Evolutionary conservation across 2,797 vertebrate species (phyloP).

Genomic region (Heteromormyrus szaboi): DNA sequence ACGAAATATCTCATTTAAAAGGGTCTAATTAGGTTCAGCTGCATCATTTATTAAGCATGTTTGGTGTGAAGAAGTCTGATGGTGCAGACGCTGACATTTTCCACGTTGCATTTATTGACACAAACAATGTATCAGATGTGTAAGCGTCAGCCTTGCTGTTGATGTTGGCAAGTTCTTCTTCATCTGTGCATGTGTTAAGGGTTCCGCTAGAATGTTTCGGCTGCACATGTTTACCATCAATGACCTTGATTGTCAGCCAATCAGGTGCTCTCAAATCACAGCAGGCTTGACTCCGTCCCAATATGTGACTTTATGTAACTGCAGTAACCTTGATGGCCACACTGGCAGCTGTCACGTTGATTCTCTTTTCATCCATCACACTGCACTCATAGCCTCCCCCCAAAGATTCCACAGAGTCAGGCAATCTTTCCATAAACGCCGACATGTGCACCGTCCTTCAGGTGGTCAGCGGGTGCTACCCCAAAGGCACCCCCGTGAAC

Average conservation of each 20-base stretch:
- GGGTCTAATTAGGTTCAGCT: background rate
- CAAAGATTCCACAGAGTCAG: background rate
- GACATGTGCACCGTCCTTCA: background rate
- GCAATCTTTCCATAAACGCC: background rate
- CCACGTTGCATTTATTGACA: background rate
- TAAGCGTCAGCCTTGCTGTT: background rate
- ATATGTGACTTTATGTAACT: background rate
- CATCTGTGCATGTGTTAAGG: background rate
- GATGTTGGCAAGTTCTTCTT: background rate
- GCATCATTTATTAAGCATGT: background rate
- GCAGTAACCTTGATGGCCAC: background rate
- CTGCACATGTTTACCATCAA: background rate
- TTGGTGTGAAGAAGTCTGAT: background rate
- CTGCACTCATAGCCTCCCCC: background rate
- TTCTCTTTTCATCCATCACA: background rate
- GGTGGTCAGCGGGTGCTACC: background rate
- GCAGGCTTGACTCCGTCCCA: background rate
- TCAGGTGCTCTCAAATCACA: background rate
- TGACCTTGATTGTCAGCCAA: background rate
- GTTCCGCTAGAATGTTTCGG: background rate
- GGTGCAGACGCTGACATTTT: background rate
- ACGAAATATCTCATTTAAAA: constrained; percentile 3
- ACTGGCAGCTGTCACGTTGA: background rate
- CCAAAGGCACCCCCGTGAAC: background rate
- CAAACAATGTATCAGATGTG: background rate